Evolutionary conservation across 2,888 invertebrate genomes (phyloP).

Genomic region (Tipula helvola): DNA sequence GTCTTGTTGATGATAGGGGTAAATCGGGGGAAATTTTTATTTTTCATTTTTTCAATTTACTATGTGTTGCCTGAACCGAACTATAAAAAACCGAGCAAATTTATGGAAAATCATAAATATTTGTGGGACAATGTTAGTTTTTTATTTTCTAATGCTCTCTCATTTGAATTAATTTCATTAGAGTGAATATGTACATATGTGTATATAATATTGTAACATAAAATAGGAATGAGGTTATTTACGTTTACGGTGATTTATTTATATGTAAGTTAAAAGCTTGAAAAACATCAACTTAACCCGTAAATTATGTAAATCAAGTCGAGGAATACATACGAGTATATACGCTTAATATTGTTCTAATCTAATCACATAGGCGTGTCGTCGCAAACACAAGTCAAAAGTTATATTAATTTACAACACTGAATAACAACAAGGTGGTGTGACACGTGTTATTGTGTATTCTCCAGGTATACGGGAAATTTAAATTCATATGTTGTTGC

Average conservation of each 20-base stretch:
- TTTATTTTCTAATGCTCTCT: neutral
- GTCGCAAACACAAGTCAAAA: neutral
- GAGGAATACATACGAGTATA: neutral
- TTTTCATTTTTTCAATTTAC: neutral
- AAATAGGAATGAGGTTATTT: neutral
- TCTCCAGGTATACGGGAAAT: neutral
- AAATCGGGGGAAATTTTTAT: neutral
- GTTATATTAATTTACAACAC: neutral
- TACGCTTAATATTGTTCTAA: neutral
- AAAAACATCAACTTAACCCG: neutral
- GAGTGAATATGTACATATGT: too few relatives aligned
- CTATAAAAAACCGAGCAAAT: neutral
- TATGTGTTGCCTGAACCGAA: neutral
- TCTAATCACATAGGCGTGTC: neutral
- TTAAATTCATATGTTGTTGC: neutral
- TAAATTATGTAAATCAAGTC: neutral
- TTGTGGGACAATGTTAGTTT: neutral
- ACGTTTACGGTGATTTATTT: neutral
- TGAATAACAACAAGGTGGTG: neutral
- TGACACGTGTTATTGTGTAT: neutral
- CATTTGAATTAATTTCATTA: neutral
- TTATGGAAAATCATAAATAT: constrained; percentile 4
- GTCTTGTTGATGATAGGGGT: neutral
- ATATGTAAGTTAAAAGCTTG: neutral
- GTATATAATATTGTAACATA: neutral